These are phyloP conservation scores for Isotomurus palustris DNA, from an alignment of 2,888 invertebrate genomes.

Conservation along the genomic window DNA sequence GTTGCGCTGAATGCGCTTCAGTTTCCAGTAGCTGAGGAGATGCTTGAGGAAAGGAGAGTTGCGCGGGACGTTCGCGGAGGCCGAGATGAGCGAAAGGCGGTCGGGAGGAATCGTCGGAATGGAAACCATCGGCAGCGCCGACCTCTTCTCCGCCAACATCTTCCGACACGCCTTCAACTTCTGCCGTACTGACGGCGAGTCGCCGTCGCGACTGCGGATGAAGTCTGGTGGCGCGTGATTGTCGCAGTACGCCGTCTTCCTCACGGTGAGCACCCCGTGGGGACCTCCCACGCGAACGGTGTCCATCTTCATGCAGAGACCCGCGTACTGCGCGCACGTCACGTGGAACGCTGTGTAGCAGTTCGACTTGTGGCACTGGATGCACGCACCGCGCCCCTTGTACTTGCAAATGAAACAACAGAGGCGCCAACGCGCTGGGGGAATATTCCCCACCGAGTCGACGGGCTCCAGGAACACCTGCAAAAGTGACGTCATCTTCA, in stretches of 20 bases:
- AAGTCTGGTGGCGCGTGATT: conserved; percentile 78
- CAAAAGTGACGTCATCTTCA: conserved; percentile 6
- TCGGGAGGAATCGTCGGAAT: conserved; percentile 90
- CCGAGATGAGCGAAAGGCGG: conserved; percentile 74
- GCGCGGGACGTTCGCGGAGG: conserved; percentile 66
- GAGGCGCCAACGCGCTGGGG: conserved; percentile 91
- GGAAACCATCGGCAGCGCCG: conserved; percentile 83
- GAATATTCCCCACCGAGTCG: conserved; percentile 93
- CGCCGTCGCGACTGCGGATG: conserved; percentile 46
- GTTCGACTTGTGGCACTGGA: conserved; percentile 94
- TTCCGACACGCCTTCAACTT: conserved; percentile 85
- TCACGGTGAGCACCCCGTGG: conserved; percentile 81
- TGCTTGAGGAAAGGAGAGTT: conserved; percentile 81
- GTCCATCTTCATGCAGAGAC: conserved; percentile 93
- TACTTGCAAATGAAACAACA: conserved; percentile 96
- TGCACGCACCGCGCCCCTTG: conserved; percentile 88
- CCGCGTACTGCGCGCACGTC: conserved; percentile 96
- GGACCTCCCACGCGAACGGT: conserved; percentile 67
- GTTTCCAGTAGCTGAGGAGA: conserved; percentile 92
- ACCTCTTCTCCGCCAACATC: conserved; percentile 80
- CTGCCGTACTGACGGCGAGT: conserved; percentile 53
- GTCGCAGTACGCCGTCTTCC: conserved; percentile 95
- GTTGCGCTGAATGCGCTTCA: conserved; percentile 89
- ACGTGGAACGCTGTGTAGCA: conserved; percentile 98
- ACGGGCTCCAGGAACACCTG: conserved; percentile 87